These are phyloP conservation scores for Carassius gibelio DNA, from an alignment of 2,113 vertebrate genomes.

Conservation along the genomic window DNA sequence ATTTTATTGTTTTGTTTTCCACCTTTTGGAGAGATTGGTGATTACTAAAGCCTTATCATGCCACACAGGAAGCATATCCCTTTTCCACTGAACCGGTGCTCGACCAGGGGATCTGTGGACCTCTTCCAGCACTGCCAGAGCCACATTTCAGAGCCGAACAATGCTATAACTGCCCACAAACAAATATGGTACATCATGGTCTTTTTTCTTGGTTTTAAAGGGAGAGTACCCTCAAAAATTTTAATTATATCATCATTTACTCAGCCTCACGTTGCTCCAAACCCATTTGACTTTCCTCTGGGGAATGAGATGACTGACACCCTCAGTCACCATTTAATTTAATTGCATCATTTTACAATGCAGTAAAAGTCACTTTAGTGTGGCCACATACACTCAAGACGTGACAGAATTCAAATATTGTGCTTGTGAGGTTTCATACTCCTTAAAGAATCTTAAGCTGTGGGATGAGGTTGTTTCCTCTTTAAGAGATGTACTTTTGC, in stretches of 20 bases:
- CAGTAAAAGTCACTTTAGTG: too few relatives aligned
- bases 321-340: too few relatives aligned
- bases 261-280: background rate
- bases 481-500: too few relatives aligned
- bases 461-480: too few relatives aligned
- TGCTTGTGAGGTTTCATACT: too few relatives aligned
- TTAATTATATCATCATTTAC: background rate
- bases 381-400: background rate
- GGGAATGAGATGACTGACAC: background rate
- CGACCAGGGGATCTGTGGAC: background rate
- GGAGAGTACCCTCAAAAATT: background rate
- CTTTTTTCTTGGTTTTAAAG: background rate
- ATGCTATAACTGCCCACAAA: background rate
- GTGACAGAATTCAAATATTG: too few relatives aligned
- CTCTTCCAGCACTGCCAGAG: background rate
- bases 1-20: conserved; percentile 10
- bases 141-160: background rate
- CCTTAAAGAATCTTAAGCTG: too few relatives aligned
- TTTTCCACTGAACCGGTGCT: background rate
- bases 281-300: background rate
- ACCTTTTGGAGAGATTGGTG: conserved; percentile 47
- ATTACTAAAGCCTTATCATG: conserved; percentile 40
- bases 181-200: background rate
- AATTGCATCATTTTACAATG: too few relatives aligned
- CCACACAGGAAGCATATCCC: conserved; percentile 9